Evolutionary conservation across 2,888 invertebrate genomes (phyloP).

Genomic region (Pedicia rivosa): DNA sequence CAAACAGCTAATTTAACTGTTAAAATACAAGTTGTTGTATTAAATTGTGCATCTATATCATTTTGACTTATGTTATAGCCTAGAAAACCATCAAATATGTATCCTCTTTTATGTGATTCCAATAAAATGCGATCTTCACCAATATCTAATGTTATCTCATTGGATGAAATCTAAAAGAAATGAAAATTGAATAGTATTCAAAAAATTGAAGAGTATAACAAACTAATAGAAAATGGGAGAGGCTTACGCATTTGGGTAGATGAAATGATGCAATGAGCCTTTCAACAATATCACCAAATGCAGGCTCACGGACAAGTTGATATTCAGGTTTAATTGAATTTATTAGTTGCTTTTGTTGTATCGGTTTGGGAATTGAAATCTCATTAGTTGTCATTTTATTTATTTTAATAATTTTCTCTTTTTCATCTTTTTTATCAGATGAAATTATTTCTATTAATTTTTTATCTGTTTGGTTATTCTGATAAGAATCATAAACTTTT

Average conservation of each 20-base stretch:
- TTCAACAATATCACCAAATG: slow-evolving; percentile 24
- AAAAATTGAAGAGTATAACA: neutral
- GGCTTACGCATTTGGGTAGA: slow-evolving; percentile 28
- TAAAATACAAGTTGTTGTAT: no score
- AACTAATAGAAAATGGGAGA: neutral
- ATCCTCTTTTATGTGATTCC: slow-evolving; percentile 41
- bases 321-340: slow-evolving; percentile 35
- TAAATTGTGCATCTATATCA: no score
- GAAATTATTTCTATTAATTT: neutral
- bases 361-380: no score
- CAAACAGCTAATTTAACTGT: no score
- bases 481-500: no score
- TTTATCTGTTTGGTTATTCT: no score
- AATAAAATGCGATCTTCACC: slow-evolving; percentile 62
- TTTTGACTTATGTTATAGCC: no score
- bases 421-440: slow-evolving; percentile 24
- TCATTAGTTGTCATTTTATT: slow-evolving; percentile 14
- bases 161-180: slow-evolving; percentile 35
- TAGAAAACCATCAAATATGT: slow-evolving; percentile 51
- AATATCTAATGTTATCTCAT: slow-evolving; percentile 47
- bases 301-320: slow-evolving; percentile 40
- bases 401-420: slow-evolving; percentile 38
- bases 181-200: neutral
- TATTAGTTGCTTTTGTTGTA: no score
- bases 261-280: slow-evolving; percentile 27